Conservation (phyloP, 2,888 invertebrate genomes). For the Pristionchus japonicus region DNA sequence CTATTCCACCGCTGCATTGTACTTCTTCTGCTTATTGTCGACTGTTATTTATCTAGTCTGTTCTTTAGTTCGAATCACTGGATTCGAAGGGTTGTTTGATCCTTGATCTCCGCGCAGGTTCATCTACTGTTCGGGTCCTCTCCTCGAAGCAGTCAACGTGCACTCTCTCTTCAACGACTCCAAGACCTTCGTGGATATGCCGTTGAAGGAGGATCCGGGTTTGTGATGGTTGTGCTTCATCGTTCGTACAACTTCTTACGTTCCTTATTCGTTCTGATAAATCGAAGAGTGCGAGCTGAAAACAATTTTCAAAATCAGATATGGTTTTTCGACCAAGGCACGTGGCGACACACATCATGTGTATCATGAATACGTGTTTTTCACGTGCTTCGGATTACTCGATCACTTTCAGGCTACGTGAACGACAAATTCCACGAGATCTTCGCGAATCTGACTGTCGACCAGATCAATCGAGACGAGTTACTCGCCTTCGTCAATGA, state of each 20-base stretch:
- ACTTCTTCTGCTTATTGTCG: no score
- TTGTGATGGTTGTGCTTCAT: slow-evolving; percentile 5
- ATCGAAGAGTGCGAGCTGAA: no score
- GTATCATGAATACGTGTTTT: no score
- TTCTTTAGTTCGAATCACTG: no score
- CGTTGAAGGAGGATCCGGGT: slow-evolving; percentile 64
- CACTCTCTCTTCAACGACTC: slow-evolving; percentile 69
- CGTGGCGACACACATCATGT: no score
- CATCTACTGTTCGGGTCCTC: slow-evolving; percentile 68
- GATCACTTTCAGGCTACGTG: slow-evolving; percentile 24
- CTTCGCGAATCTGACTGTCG: slow-evolving; percentile 37
- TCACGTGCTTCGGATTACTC: no score
- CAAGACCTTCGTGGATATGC: slow-evolving; percentile 73
- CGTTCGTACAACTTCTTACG: not conserved
- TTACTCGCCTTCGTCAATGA: slow-evolving; percentile 46
- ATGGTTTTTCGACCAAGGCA: no score
- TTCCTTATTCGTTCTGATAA: no score
- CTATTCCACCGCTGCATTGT: no score
- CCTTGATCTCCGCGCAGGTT: slow-evolving; percentile 51
- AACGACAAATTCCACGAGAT: slow-evolving; percentile 14
- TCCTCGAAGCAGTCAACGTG: slow-evolving; percentile 69
- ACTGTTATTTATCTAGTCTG: not conserved
- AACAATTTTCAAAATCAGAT: no score
- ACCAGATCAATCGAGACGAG: slow-evolving; percentile 46
- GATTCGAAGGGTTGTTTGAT: not conserved